Evolutionary conservation across 2,888 invertebrate species (phyloP), one percentile per base, ranked within the genome.

Genomic region (Yponomeuta plumbellus): DNA sequence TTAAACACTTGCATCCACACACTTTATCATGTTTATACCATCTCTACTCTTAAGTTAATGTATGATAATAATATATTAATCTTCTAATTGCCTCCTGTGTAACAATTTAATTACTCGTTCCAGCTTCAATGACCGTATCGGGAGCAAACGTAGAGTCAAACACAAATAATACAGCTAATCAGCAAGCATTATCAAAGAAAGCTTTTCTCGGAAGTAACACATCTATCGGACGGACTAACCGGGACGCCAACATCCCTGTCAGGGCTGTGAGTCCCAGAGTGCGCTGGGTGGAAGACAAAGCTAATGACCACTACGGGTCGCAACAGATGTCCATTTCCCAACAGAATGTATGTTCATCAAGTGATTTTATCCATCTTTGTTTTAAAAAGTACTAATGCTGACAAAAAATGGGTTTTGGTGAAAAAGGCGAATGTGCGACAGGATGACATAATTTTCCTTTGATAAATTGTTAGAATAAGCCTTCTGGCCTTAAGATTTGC

Each of bases 81-180:
- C 21, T n/a, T 58, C 17, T 52, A 17, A 11, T 17, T 59, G 59
- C 26, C 23, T n/a, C 26, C 26, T 34, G 26, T 26, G 5, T n/a
- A 26, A 26, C 61, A 26, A 1, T 26, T 61, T 26, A 17, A 17
- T 67, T 70, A 73, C 67, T 73, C 17, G 10, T 93, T 92, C 61
- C 91, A 95, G 95, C 95, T 79, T 95, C 95, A 74, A 94, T 94
- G 85, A 94, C 95, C 75, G 94, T 94, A 80, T 92, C 93, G 79
- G 92, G 92, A 82, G 92, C 92, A 80, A 93, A 93, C 72, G 87
- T 92, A 77, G 93, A 93, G 77, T 88, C 91, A 72, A 88, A 82
- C 71, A 78, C 88, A 74, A 92, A 85, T 74, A 85, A 83, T 71
- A 74, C 88, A 69, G 81, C 86, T 72, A 91, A 80, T 74, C 88